These are phyloP conservation scores for Drosophila phalerata DNA, from an alignment of 2,888 invertebrate species.

Conservation along the genomic window DNA sequence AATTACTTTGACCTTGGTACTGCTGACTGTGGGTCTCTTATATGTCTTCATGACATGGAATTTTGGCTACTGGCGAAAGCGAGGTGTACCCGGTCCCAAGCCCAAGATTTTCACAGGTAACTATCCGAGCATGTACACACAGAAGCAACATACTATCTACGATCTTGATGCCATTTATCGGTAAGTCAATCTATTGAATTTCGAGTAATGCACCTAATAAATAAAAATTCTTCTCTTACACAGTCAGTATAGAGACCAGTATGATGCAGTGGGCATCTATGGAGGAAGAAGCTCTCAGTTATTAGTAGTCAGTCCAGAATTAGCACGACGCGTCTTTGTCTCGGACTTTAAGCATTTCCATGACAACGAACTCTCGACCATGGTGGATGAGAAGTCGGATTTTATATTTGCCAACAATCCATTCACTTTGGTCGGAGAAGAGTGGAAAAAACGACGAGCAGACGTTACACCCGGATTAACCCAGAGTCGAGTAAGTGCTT, in stretches of 20 bases:
- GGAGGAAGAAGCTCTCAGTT: constrained; percentile 81
- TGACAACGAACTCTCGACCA: constrained; percentile 71
- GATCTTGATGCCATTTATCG: constrained; percentile 84
- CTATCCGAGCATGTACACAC: constrained; percentile 69
- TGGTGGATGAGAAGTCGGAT: constrained; percentile 85
- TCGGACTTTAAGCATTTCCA: constrained; percentile 85
- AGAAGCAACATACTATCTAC: constrained; percentile 77
- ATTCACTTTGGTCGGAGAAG: constrained; percentile 85
- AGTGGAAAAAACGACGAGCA: constrained; percentile 86
- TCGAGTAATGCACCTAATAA: background rate
- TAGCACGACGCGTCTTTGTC: constrained; percentile 83
- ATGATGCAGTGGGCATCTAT: constrained; percentile 85
- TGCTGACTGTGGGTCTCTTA: constrained; percentile 37
- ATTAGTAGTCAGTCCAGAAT: constrained; percentile 82
- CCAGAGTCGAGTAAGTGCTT: constrained; percentile 84
- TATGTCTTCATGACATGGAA: constrained; percentile 80
- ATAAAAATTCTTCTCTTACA: background rate
- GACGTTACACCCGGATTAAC: constrained; percentile 87
- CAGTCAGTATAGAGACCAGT: constrained; percentile 61
- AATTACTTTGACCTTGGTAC: constrained; percentile 50
- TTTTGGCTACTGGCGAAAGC: constrained; percentile 84
- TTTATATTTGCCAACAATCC: constrained; percentile 86
- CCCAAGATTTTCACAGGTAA: constrained; percentile 84
- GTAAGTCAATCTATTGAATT: constrained; percentile 61
- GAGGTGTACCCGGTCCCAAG: constrained; percentile 82